Percentiles rank a stretch among this genome's conserved stretches.
phyloP scores from a whole-genome alignment of 2,797 vertebrate genomes.

The Cheirogaleus major region DNA sequence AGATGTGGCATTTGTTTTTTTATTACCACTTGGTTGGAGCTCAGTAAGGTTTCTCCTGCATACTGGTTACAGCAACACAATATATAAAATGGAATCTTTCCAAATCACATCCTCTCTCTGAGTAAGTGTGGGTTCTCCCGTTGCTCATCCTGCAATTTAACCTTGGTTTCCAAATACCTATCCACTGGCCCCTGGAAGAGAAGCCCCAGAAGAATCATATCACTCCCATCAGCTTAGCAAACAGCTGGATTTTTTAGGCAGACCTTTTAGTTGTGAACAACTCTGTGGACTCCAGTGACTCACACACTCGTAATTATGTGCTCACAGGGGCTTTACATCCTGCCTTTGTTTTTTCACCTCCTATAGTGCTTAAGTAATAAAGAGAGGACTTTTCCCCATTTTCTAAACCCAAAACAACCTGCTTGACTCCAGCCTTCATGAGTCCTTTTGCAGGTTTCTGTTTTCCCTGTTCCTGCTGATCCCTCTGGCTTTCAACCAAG shows the following conservation, averaged over 20 bases:
- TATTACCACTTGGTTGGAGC: constrained; percentile 68
- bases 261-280: constrained; percentile 80
- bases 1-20: constrained; percentile 62
- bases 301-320: constrained; percentile 81
- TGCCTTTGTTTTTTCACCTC: constrained; percentile 84
- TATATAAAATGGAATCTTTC: constrained; percentile 70
- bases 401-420: constrained; percentile 78
- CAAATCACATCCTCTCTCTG: constrained; percentile 71
- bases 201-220: constrained; percentile 44
- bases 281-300: constrained; percentile 76
- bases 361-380: constrained; percentile 83
- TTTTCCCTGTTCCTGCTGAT: constrained; percentile 79
- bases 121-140: constrained; percentile 49
- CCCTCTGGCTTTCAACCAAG: constrained; percentile 84
- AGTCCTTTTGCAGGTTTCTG: constrained; percentile 76
- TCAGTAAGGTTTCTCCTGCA: constrained; percentile 57
- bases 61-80: constrained; percentile 55
- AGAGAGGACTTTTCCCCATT: constrained; percentile 44
- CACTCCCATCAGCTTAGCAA: constrained; percentile 8
- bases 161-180: constrained; percentile 53
- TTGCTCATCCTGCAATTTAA: constrained; percentile 79
- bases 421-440: constrained; percentile 76
- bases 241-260: constrained; percentile 74
- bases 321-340: constrained; percentile 78
- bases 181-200: constrained; percentile 62